Evolutionary conservation across 2,797 vertebrate species (phyloP).

Genomic region (Gobionotothen gibberifrons): DNA sequence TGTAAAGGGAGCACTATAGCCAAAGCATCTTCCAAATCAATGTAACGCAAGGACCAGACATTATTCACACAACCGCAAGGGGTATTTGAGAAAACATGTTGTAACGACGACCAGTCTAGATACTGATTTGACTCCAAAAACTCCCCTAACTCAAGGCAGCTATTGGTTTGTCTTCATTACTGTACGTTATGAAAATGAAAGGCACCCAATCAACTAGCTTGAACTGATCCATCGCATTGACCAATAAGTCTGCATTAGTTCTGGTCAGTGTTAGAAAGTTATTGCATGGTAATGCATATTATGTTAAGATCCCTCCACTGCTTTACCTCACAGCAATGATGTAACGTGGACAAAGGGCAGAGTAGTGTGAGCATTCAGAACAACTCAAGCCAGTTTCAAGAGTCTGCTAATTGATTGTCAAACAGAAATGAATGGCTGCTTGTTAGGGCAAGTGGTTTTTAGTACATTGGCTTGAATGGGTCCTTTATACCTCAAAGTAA

Average conservation of each 20-base stretch:
- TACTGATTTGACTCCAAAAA: not conserved
- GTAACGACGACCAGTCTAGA: not conserved
- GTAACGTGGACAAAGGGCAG: not conserved
- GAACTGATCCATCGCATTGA: conserved; percentile 3
- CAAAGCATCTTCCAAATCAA: not conserved
- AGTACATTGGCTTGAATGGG: not conserved
- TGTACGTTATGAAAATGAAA: not conserved
- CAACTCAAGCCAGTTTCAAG: not conserved
- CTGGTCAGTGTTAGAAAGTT: not conserved
- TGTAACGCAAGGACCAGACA: not conserved
- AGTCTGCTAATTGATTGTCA: not conserved
- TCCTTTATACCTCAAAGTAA: not conserved
- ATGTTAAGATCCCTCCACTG: not conserved
- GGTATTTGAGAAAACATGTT: not conserved
- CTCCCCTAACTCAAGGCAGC: not conserved
- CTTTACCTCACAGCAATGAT: not conserved
- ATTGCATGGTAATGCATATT: not conserved
- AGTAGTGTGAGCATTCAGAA: not conserved
- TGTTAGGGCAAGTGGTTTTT: not conserved
- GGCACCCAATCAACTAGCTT: not conserved
- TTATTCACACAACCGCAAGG: not conserved
- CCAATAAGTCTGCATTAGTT: not conserved
- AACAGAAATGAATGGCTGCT: not conserved
- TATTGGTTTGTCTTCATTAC: not conserved
- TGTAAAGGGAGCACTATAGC: not conserved